A percentile compares a stretch with the other conserved stretches of the same genome.
phyloP scores from a whole-genome alignment of 2,888 invertebrate species.

The Apantesis nais region DNA sequence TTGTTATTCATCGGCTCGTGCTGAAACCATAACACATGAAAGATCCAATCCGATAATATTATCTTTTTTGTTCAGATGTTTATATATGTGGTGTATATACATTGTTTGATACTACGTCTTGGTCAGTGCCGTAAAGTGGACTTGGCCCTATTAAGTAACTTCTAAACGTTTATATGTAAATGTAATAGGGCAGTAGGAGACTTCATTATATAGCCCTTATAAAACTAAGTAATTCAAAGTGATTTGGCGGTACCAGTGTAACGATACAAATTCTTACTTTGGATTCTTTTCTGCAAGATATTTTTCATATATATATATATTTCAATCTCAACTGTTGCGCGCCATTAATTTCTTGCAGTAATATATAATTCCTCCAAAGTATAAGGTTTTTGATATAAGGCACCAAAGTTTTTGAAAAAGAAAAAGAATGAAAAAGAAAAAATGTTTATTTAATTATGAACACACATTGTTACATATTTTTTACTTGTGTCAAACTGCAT shows the following conservation, averaged over 20 bases:
- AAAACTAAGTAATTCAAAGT: not conserved
- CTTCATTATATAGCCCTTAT: not conserved
- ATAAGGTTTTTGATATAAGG: not conserved
- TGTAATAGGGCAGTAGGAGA: not conserved
- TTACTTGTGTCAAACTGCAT: too few relatives aligned
- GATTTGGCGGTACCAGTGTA: too few relatives aligned
- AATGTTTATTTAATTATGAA: too few relatives aligned
- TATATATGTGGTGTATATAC: slow-evolving; percentile 34
- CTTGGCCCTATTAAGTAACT: not conserved
- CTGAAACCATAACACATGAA: slow-evolving; percentile 54
- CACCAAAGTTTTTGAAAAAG: not conserved
- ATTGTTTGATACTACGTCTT: slow-evolving; percentile 31
- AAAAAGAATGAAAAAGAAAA: not conserved
- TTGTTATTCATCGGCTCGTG: slow-evolving; percentile 61
- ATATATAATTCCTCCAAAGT: not conserved
- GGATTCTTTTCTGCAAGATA: too few relatives aligned
- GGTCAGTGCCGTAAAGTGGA: not conserved
- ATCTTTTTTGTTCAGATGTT: slow-evolving; percentile 40
- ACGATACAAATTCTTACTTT: too few relatives aligned
- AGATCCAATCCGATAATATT: slow-evolving; percentile 48
- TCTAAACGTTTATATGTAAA: not conserved
- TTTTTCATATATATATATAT: too few relatives aligned
- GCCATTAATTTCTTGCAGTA: not conserved
- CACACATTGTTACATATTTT: too few relatives aligned
- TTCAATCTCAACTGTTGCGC: too few relatives aligned